phyloP scores from a whole-genome alignment of 2,113 vertebrate species.

The Erythrocebus patas region DNA sequence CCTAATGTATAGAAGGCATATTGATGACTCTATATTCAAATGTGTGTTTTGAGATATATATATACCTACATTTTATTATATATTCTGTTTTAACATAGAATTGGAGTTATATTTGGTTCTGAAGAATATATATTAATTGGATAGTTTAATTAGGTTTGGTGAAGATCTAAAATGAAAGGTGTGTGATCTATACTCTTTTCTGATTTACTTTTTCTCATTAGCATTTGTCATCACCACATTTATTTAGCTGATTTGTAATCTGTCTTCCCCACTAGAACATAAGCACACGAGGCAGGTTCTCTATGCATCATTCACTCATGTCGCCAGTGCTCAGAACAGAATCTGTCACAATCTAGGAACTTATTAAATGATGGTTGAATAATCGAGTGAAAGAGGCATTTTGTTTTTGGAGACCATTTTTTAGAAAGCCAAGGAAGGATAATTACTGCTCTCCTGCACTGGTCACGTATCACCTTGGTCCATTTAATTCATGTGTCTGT shows the following conservation, averaged over 20 bases:
- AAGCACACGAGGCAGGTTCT: background rate
- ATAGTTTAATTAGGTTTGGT: background rate
- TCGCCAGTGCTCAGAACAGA: background rate
- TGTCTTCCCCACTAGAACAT: background rate
- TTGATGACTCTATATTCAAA: background rate
- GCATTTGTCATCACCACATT: background rate
- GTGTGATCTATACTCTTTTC: background rate
- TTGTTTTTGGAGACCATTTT: background rate
- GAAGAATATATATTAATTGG: background rate
- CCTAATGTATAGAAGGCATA: background rate
- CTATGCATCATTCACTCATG: background rate
- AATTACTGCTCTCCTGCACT: rapidly evolving
- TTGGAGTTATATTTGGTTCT: background rate
- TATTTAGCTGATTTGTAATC: background rate
- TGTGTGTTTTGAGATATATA: background rate
- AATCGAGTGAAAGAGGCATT: no score
- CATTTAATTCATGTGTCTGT: background rate
- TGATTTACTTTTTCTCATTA: background rate
- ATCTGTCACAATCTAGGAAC: background rate
- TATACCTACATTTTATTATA: background rate
- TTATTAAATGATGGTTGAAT: background rate
- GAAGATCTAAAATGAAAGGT: background rate
- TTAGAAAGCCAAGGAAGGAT: background rate
- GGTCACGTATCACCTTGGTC: background rate
- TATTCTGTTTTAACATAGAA: background rate